Conservation (phyloP, 2,888 invertebrate genomes). For the Morpho achilles region DNA sequence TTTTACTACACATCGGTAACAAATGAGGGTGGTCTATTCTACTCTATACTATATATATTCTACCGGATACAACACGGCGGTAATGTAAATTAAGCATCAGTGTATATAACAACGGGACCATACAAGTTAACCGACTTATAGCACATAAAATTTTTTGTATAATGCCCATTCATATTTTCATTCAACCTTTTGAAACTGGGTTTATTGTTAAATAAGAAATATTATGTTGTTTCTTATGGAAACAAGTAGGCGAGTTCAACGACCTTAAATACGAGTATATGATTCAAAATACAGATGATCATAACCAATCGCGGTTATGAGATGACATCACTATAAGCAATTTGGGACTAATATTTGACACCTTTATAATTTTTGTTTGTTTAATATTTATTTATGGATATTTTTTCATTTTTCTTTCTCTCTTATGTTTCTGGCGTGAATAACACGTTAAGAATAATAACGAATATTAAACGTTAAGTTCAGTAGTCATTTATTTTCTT, state of each 20-base stretch:
- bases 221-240: conserved; percentile 18
- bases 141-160: conserved; percentile 9
- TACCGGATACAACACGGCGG: no score
- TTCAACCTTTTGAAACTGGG: conserved; percentile 25
- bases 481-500: no score
- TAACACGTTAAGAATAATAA: no score
- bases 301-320: conserved; percentile 22
- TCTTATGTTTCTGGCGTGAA: no score
- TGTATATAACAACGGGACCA: conserved; percentile 1
- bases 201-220: conserved; percentile 25
- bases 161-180: conserved; percentile 21
- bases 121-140: neutral
- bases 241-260: conserved; percentile 29
- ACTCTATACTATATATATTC: no score
- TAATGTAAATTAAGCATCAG: conserved; percentile 11
- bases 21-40: no score
- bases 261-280: conserved; percentile 17
- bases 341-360: conserved; percentile 17
- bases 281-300: conserved; percentile 22
- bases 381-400: conserved; percentile 8
- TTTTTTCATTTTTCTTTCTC: neutral
- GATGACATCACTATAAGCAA: conserved; percentile 28
- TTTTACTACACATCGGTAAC: no score
- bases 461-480: no score
- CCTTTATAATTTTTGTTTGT: conserved; percentile 15